A percentile compares a stretch with the other conserved stretches of the same genome.
Evolutionary conservation across 2,888 invertebrate species (phyloP).

Genomic region (Amiota communis): DNA sequence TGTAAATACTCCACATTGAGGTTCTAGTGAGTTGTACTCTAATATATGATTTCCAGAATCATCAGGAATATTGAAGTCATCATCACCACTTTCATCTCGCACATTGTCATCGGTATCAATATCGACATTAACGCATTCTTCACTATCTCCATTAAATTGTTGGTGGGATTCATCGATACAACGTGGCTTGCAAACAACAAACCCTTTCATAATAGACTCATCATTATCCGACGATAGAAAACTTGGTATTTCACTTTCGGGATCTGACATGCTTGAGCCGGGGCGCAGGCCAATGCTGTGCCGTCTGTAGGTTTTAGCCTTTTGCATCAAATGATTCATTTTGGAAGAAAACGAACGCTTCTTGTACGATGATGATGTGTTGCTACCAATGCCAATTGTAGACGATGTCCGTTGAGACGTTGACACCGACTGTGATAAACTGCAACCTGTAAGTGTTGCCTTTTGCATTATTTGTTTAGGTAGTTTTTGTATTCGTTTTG

Average conservation of each 20-base stretch:
- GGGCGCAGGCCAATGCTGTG: constrained; percentile 74
- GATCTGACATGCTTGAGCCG: constrained; percentile 81
- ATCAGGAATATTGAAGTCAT: background rate
- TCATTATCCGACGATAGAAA: constrained; percentile 69
- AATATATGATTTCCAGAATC: background rate
- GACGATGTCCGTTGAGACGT: constrained; percentile 16
- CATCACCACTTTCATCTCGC: background rate
- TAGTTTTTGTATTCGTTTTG: constrained; percentile 62
- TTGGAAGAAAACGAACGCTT: constrained; percentile 87
- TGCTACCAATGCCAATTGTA: constrained; percentile 14
- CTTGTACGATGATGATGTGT: constrained; percentile 71
- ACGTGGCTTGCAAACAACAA: constrained; percentile 29
- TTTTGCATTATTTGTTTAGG: constrained; percentile 60
- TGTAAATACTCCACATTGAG: constrained; percentile 45
- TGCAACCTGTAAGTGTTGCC: constrained; percentile 45
- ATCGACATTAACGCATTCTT: background rate
- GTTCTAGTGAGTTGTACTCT: background rate
- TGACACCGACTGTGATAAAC: constrained; percentile 11
- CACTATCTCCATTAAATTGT: background rate
- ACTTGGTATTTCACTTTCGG: constrained; percentile 79
- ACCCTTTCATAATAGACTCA: constrained; percentile 58
- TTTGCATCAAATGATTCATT: constrained; percentile 88
- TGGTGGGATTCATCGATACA: too few relatives aligned
- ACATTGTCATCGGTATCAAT: background rate
- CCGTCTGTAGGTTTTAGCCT: constrained; percentile 78